Evolutionary conservation across 2,797 vertebrate genomes (phyloP).

Genomic region (Psittacula echo): DNA sequence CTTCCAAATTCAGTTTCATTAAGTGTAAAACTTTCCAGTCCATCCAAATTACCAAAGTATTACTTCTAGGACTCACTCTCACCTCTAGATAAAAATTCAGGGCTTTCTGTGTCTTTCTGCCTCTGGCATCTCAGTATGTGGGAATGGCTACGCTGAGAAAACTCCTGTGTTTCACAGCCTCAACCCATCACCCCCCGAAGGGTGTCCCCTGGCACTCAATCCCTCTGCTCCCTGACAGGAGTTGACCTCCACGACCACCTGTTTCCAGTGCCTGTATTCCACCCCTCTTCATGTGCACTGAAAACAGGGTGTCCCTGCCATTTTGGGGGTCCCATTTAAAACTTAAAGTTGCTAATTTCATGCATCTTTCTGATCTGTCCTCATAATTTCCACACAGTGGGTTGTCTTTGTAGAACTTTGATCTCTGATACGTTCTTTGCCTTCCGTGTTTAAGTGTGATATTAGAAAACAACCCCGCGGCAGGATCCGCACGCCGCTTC

Average conservation of each 20-base stretch:
- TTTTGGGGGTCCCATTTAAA: not conserved
- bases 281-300: not conserved
- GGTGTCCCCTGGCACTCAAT: accelerated
- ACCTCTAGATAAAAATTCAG: not conserved
- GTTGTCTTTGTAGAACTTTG: not conserved
- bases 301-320: not conserved
- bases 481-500: not conserved
- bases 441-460: accelerated
- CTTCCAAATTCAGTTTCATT: not conserved
- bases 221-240: not conserved
- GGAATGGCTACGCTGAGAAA: not conserved
- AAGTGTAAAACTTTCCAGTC: not conserved
- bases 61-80: not conserved
- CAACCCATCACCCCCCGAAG: not conserved
- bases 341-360: not conserved
- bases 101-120: not conserved
- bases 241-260: not conserved
- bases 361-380: not conserved
- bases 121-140: not conserved
- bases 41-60: not conserved
- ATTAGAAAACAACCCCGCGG: too few species aligned
- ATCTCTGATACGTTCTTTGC: not conserved
- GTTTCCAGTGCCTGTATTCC: not conserved
- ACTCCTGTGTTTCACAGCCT: not conserved
- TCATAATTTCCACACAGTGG: not conserved